Percentiles rank a stretch among this genome's conserved stretches.
Conservation (phyloP, 1,140 invertebrate species). For the Drosophila auraria region DNA sequence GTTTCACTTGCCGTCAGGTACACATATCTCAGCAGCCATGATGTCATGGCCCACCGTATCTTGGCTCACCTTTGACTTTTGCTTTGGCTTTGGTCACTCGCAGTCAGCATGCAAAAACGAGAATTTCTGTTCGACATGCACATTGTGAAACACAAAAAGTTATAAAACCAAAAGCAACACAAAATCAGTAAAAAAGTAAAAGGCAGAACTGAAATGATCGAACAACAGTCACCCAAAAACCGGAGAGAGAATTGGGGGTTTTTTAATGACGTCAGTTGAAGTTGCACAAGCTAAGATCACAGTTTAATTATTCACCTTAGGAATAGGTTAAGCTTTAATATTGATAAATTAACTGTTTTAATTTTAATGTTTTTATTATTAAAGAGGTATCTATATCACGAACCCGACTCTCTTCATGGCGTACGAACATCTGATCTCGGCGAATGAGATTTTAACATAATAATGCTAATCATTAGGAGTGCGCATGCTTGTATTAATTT, state of each 20-base stretch:
- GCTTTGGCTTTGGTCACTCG: constrained; percentile 53
- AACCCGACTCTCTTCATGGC: neutral
- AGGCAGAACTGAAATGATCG: constrained; percentile 38
- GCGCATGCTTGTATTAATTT: constrained; percentile 15
- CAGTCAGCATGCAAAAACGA: constrained; percentile 61
- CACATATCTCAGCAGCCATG: constrained; percentile 44
- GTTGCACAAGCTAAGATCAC: neutral
- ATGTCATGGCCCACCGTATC: constrained; percentile 69
- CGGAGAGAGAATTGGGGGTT: constrained; percentile 22
- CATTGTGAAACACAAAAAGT: constrained; percentile 51
- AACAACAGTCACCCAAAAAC: constrained; percentile 37
- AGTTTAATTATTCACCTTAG: constrained; percentile 1
- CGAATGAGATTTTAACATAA: constrained; percentile 20
- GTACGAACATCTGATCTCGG: neutral
- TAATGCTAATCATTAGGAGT: constrained; percentile 13
- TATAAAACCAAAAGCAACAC: constrained; percentile 21
- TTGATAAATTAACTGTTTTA: constrained; percentile 7
- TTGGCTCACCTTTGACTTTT: constrained; percentile 57
- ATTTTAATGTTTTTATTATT: neutral
- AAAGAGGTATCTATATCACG: neutral
- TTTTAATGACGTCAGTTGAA: constrained; percentile 26
- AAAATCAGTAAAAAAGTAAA: constrained; percentile 58
- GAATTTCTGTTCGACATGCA: constrained; percentile 56
- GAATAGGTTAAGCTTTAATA: neutral
- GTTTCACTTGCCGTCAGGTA: constrained; percentile 50